Evolutionary conservation across 2,797 vertebrate species (phyloP).

Genomic region (Microctenopoma lineatum): DNA sequence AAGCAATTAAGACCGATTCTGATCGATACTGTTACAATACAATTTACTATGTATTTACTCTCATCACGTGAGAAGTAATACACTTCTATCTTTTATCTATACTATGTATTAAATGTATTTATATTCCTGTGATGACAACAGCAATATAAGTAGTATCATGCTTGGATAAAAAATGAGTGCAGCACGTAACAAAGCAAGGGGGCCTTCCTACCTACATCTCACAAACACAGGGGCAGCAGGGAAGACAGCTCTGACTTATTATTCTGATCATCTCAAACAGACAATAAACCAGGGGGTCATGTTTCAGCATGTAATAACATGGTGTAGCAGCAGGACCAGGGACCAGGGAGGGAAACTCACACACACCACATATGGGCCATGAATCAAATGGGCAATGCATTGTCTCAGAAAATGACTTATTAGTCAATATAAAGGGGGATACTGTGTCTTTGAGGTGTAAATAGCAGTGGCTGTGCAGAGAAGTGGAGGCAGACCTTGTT

Average conservation of each 20-base stretch:
- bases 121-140: slow-evolving; percentile 10
- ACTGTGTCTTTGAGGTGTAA: slow-evolving; percentile 80
- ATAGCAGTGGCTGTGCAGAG: slow-evolving; percentile 67
- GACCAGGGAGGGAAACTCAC: slow-evolving; percentile 61
- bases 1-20: slow-evolving; percentile 64
- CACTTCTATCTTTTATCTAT: slow-evolving; percentile 18
- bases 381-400: slow-evolving; percentile 78
- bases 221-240: slow-evolving; percentile 61
- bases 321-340: slow-evolving; percentile 74
- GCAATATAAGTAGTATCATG: slow-evolving; percentile 28
- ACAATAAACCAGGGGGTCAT: slow-evolving; percentile 81
- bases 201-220: slow-evolving; percentile 58
- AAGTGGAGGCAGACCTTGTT: slow-evolving; percentile 70
- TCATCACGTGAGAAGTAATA: slow-evolving; percentile 25
- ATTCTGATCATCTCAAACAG: slow-evolving; percentile 84
- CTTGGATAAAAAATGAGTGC: slow-evolving; percentile 22
- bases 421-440: slow-evolving; percentile 82
- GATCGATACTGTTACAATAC: slow-evolving; percentile 64
- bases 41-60: slow-evolving; percentile 12
- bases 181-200: slow-evolving; percentile 42
- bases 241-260: slow-evolving; percentile 80
- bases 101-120: slow-evolving; percentile 5
- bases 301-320: slow-evolving; percentile 77
- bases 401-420: slow-evolving; percentile 81
- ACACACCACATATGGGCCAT: slow-evolving; percentile 69